Evolutionary conservation across 2,113 vertebrate genomes (phyloP).

Genomic region (Myiozetetes cayanensis): DNA sequence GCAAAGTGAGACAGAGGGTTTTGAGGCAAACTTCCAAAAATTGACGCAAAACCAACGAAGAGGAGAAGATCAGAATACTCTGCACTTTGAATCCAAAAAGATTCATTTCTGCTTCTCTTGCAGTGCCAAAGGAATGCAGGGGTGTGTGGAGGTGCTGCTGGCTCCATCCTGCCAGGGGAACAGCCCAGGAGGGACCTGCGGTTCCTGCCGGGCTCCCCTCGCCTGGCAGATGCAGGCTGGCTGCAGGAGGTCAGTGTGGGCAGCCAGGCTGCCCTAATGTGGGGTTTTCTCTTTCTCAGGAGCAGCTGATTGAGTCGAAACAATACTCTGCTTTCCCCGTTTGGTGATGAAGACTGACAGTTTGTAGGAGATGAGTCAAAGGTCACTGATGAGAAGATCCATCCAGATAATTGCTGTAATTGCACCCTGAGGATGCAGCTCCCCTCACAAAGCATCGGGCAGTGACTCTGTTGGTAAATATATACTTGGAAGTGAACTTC

Average conservation of each 20-base stretch:
- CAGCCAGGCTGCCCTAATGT: background rate
- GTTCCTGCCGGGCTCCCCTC: background rate
- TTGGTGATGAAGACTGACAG: conserved; percentile 47
- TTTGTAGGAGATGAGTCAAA: conserved; percentile 4
- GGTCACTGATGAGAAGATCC: conserved; percentile 59
- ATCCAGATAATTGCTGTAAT: conserved; percentile 59
- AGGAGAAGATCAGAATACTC: background rate
- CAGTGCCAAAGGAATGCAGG: background rate
- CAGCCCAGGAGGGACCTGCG: background rate
- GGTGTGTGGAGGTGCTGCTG: fast-evolving
- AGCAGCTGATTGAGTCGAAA: background rate
- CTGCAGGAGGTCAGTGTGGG: background rate
- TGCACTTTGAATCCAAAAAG: background rate
- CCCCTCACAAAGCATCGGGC: background rate
- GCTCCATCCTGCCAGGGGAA: background rate
- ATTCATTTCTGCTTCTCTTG: background rate
- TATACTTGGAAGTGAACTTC: background rate
- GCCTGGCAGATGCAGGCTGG: background rate
- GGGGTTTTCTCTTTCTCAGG: background rate
- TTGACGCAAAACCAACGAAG: background rate
- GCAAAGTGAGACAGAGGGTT: background rate
- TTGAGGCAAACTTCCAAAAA: background rate
- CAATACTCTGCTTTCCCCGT: background rate
- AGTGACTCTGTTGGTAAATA: background rate
- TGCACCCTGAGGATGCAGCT: conserved; percentile 40